Conservation (phyloP, 1,140 invertebrate genomes). For the Procambarus virginalis region DNA sequence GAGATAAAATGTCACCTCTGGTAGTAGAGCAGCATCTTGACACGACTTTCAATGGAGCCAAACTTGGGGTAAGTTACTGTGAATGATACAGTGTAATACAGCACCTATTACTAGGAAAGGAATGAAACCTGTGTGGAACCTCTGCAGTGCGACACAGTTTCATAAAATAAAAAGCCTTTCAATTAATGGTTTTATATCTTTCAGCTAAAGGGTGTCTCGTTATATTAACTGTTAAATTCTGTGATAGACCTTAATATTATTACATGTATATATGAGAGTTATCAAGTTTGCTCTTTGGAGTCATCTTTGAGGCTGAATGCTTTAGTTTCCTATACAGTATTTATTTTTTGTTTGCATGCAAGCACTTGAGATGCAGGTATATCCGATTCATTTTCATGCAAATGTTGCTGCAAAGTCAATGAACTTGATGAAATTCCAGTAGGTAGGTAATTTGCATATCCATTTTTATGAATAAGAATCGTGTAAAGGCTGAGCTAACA, state of each 20-base stretch:
- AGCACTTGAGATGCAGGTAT: neutral
- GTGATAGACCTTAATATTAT: slow-evolving; percentile 57
- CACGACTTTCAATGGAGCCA: slow-evolving; percentile 49
- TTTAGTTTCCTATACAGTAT: slow-evolving; percentile 41
- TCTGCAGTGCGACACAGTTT: neutral
- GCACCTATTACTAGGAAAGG: slow-evolving; percentile 12
- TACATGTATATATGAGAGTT: slow-evolving; percentile 53
- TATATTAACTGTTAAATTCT: slow-evolving; percentile 61
- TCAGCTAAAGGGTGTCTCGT: slow-evolving; percentile 36
- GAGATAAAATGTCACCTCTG: neutral
- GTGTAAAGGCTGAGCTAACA: neutral
- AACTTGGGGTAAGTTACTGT: slow-evolving; percentile 55
- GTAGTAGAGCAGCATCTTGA: neutral
- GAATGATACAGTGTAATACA: slow-evolving; percentile 54
- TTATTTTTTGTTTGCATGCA: slow-evolving; percentile 11
- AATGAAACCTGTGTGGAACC: slow-evolving; percentile 38
- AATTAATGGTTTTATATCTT: slow-evolving; percentile 24
- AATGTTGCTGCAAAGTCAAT: neutral
- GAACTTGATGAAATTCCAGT: neutral
- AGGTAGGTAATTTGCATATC: neutral
- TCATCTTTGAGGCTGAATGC: slow-evolving; percentile 41
- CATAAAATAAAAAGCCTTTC: neutral
- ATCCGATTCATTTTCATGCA: neutral
- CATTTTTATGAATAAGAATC: neutral
- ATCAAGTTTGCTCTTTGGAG: slow-evolving; percentile 52